Evolutionary conservation across 2,888 invertebrate species (phyloP).

Genomic region (Phyllotreta striolata): DNA sequence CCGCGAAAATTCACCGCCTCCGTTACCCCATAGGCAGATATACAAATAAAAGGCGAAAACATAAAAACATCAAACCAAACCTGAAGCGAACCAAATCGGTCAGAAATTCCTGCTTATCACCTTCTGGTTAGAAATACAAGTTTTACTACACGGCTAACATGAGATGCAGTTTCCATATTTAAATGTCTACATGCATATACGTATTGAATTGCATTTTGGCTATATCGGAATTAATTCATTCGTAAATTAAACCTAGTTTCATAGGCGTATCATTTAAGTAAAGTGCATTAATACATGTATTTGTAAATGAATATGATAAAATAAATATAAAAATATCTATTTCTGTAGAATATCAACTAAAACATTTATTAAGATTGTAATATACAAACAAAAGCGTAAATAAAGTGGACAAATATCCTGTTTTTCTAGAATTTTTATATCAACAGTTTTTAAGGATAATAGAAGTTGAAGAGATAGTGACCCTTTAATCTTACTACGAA

Average conservation of each 20-base stretch:
- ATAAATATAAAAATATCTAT: no score
- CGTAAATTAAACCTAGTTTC: conserved; percentile 2
- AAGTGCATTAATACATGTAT: neutral
- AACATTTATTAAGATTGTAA: no score
- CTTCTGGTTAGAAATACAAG: conserved; percentile 1
- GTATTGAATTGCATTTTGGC: neutral
- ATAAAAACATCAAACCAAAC: conserved; percentile 41
- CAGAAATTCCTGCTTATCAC: conserved; percentile 38
- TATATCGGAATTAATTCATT: conserved; percentile 6
- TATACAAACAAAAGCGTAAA: no score
- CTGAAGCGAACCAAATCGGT: conserved; percentile 35
- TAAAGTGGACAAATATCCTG: neutral
- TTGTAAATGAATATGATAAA: neutral
- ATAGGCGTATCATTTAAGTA: conserved; percentile 6
- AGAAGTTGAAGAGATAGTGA: neutral
- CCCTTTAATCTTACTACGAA: neutral
- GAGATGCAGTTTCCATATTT: no score
- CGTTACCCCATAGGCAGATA: conserved; percentile 18
- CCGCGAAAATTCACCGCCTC: conserved; percentile 54
- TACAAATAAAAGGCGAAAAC: conserved; percentile 14
- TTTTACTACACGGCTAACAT: neutral
- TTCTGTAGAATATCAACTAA: no score
- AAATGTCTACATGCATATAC: neutral
- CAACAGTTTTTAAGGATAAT: no score
- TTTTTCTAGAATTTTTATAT: no score